Evolutionary conservation across 2,113 vertebrate genomes (phyloP), one percentile per base, ranked within the genome.

Genomic region (Ptilonorhynchus violaceus): DNA sequence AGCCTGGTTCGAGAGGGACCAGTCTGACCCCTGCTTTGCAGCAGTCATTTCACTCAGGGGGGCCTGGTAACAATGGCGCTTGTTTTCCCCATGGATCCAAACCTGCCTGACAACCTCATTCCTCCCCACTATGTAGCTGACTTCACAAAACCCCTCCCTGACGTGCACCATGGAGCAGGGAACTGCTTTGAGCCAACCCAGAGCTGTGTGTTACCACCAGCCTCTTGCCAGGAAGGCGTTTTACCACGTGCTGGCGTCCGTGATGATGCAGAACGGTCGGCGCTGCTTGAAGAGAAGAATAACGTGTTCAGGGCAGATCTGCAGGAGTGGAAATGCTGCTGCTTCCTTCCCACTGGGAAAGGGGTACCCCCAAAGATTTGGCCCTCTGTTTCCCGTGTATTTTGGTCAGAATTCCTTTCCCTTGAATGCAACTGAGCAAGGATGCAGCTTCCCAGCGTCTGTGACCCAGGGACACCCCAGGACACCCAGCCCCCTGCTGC

Each of bases 231-330:
- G 88, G 42, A 82, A 76, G 83, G 79, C 2, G 85, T 81, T 80
- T 70, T 16, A 7, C 41, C 2, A 0, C 2, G 5, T 1, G 1
- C 76, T 47, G 80, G 33, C 2, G 8, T 59, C 76, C n/a, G 77
- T 0, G 15, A 7, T 84, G 90, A 31, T 0, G 0, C n/a, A 33
- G 63, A 93, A 50, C 24, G 11, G 37, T 16, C 1, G 0, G 33
- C 19, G 74, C 77, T 85, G 85, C 85, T 64, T 42, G 56, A 35
- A 47, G 78, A 46, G 60, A 25, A 78, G 27, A 23, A 27, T 28
- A 7, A 25, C 15, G 9, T 11, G 15, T 11, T 31, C 6, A 15
- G 74, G 73, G 60, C n/a, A 82, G 56, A 50, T n/a, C 49, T 87
- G 63, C 66, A 79, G 60, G 21, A 60, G 66, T 17, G 41, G 4